Percentiles rank a stretch among this genome's conserved stretches.
phyloP scores from a whole-genome alignment of 2,113 vertebrate species.

The Cygnus buccinator region DNA sequence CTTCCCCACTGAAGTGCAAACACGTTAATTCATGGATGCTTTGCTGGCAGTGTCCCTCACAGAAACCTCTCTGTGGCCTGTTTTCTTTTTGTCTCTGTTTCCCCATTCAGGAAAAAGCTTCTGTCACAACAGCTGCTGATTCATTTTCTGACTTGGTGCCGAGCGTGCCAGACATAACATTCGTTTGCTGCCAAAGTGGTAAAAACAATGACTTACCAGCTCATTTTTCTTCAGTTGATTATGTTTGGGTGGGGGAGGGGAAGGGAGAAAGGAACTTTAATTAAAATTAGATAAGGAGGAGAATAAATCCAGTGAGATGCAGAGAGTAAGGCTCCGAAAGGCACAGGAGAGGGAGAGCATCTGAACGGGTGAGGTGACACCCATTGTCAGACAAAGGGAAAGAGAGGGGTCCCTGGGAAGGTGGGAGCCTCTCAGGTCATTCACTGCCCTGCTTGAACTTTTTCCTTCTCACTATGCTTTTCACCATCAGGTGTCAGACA shows the following conservation, averaged over 20 bases:
- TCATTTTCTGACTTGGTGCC: constrained; percentile 73
- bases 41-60: neutral
- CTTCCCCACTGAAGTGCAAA: neutral
- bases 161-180: constrained; percentile 73
- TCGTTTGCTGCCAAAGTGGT: constrained; percentile 68
- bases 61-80: constrained; percentile 30
- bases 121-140: constrained; percentile 75
- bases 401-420: neutral
- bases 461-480: neutral
- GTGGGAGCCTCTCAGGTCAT: neutral
- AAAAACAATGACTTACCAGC: constrained; percentile 70
- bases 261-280: constrained; percentile 7
- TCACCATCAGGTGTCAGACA: neutral
- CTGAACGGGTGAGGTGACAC: neutral
- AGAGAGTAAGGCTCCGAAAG: neutral
- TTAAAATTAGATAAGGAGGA: constrained; percentile 52
- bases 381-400: neutral
- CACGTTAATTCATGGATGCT: neutral
- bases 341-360: neutral
- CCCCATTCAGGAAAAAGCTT: constrained; percentile 71
- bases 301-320: constrained; percentile 29
- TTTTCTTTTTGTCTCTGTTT: constrained; percentile 64
- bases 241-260: neutral
- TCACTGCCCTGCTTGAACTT: neutral
- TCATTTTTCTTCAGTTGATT: constrained; percentile 62